These are phyloP conservation scores for Piscicola geometra DNA, from an alignment of 2,888 invertebrate species.

Conservation along the genomic window DNA sequence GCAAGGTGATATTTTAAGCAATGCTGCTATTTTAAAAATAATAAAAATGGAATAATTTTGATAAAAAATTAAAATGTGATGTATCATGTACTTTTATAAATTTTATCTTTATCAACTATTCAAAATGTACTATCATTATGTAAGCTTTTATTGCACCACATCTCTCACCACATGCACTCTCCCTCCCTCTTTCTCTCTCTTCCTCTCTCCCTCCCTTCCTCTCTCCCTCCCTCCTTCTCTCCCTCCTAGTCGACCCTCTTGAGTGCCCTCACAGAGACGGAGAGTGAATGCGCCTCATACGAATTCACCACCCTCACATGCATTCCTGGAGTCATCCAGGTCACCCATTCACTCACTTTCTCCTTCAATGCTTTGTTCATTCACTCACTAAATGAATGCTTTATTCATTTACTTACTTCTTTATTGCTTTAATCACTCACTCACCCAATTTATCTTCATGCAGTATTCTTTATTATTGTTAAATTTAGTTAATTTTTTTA, in stretches of 20 bases:
- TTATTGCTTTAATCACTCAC: too few species aligned
- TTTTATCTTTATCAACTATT: too few species aligned
- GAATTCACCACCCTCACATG: slow-evolving; percentile 98
- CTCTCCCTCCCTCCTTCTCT: background rate
- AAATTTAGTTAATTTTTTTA: background rate
- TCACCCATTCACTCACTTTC: slow-evolving; percentile 37
- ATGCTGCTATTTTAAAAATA: background rate
- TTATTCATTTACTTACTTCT: too few species aligned
- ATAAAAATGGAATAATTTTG: background rate
- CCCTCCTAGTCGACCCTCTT: slow-evolving; percentile 78
- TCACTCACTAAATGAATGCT: background rate
- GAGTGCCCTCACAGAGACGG: slow-evolving; percentile 88
- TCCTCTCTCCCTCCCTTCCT: slow-evolving; percentile 77
- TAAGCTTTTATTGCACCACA: too few species aligned
- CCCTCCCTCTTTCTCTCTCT: slow-evolving; percentile 40
- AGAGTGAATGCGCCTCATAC: slow-evolving; percentile 93
- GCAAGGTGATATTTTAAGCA: slow-evolving; percentile 78
- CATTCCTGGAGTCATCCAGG: slow-evolving; percentile 94
- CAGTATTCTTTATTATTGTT: background rate
- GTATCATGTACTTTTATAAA: background rate
- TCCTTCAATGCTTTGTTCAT: too few species aligned
- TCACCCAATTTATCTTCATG: slow-evolving; percentile 1
- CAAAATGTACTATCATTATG: too few species aligned
- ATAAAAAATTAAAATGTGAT: background rate
- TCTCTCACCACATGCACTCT: too few species aligned